Evolutionary conservation across 1,140 invertebrate species (phyloP), one percentile per base, ranked within the genome.

Genomic region (Hyposmocoma kahamanoa): DNA sequence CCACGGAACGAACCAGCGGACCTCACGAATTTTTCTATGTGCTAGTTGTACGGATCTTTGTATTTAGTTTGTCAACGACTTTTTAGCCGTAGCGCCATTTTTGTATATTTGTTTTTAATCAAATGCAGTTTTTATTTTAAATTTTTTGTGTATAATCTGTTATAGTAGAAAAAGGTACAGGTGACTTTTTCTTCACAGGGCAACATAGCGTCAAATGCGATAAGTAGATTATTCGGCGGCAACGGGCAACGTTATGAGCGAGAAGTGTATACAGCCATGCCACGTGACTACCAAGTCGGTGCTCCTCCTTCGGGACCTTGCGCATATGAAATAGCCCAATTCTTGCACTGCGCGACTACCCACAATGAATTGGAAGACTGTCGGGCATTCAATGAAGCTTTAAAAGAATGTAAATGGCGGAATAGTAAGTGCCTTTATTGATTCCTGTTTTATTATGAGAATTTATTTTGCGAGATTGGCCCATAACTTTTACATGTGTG

Each of bases 221-320:
- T 97, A 24, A 94, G 94, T 24, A 91, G 95, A 26, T 74, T 94
- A 72, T 93, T 95, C 60, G 89, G 91, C 47, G 93, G 94, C 11
- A n/a, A n/a, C n/a, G 90, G 90, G 11, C 87, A 90, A 17, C 87
- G 90, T 15, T 88, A 88, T 58, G 88, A 90, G 39, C 81, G 82
- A 2, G 52, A 54, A 2, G 53, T 6, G 24, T 11, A 26, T 6
- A 11, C 24, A 11, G 24, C 11, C 24, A 38, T 84, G 15, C 82
- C 82, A 6, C 69, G 59, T 11, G 59, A 75, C 53, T 82, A 85
- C 38, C 52, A 71, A 2, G 42, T 70, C 15, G 72, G 62, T 11
- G 18, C 58, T 2, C 72, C 77, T 34, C 80, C 82, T 3, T 69
- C 30, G 26, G 82, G 80, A 0, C 82, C 82, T 9, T 85, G 82